Percentiles rank a stretch among this genome's conserved stretches.
phyloP scores from a whole-genome alignment of 2,888 invertebrate genomes.

The Parnassius smintheus region DNA sequence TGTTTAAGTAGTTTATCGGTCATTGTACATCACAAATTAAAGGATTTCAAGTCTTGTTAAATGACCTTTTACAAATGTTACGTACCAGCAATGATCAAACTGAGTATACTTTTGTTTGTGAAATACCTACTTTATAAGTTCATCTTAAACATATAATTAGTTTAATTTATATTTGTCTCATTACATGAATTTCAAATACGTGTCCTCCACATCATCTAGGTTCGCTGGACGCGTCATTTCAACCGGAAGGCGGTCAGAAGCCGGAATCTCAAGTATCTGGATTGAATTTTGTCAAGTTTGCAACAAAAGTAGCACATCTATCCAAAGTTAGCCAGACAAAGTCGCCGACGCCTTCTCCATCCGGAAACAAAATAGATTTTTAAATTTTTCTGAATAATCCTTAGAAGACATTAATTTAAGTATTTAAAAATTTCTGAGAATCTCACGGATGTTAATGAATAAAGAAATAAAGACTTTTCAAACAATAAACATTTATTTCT shows the following conservation, averaged over 20 bases:
- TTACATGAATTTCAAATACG: too few species aligned
- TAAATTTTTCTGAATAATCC: conserved; percentile 34
- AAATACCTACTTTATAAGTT: too few species aligned
- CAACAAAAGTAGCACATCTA: conserved; percentile 67
- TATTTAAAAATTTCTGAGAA: too few species aligned
- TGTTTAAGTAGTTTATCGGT: too few species aligned
- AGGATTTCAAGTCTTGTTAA: too few species aligned
- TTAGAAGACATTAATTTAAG: too few species aligned
- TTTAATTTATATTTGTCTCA: too few species aligned
- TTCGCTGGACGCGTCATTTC: conserved; percentile 65
- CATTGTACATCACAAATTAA: too few species aligned
- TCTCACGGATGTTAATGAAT: neutral
- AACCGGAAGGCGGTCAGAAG: conserved; percentile 59
- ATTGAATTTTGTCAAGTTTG: conserved; percentile 67
- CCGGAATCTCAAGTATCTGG: conserved; percentile 65
- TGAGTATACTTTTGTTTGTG: too few species aligned
- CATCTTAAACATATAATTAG: too few species aligned
- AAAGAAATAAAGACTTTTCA: neutral
- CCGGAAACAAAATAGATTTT: conserved; percentile 63
- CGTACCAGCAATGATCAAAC: too few species aligned
- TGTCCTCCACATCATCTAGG: conserved; percentile 42
- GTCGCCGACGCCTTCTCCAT: conserved; percentile 60
- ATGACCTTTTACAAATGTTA: too few species aligned
- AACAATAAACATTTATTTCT: neutral
- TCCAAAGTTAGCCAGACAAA: conserved; percentile 64